A percentile compares a stretch with the other conserved stretches of the same genome.
Evolutionary conservation across 2,888 invertebrate species (phyloP).

Genomic region (Dryococelus australis): DNA sequence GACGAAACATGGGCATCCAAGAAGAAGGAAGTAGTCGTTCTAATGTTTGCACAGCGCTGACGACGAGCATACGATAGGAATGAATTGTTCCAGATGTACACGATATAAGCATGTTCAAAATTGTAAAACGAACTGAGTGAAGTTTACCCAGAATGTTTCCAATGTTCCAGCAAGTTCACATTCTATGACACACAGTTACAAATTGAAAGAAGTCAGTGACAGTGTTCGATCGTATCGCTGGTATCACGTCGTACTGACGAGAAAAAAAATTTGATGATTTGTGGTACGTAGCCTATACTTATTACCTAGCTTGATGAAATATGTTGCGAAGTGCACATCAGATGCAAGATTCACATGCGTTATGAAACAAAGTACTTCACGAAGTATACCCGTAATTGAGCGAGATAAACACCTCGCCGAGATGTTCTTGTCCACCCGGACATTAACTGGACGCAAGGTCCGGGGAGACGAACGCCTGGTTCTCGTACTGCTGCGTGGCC

Average conservation of each 20-base stretch:
- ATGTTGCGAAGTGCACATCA: neutral
- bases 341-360: neutral
- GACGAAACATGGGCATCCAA: neutral
- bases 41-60: neutral
- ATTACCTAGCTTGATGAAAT: neutral
- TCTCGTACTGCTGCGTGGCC: slow-evolving; percentile 29
- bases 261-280: neutral
- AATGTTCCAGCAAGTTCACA: neutral
- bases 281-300: neutral
- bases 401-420: neutral
- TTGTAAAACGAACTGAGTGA: neutral
- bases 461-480: slow-evolving; percentile 34
- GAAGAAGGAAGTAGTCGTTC: neutral
- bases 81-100: neutral
- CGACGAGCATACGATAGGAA: neutral
- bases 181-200: neutral
- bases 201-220: neutral
- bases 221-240: neutral
- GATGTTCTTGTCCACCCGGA: neutral
- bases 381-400: neutral
- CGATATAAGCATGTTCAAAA: neutral
- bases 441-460: slow-evolving; percentile 34
- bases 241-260: neutral
- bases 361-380: neutral
- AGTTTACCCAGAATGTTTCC: neutral